A percentile compares a stretch with the other conserved stretches of the same genome.
Conservation (phyloP, 1,140 invertebrate species). For the Habropoda laboriosa region DNA sequence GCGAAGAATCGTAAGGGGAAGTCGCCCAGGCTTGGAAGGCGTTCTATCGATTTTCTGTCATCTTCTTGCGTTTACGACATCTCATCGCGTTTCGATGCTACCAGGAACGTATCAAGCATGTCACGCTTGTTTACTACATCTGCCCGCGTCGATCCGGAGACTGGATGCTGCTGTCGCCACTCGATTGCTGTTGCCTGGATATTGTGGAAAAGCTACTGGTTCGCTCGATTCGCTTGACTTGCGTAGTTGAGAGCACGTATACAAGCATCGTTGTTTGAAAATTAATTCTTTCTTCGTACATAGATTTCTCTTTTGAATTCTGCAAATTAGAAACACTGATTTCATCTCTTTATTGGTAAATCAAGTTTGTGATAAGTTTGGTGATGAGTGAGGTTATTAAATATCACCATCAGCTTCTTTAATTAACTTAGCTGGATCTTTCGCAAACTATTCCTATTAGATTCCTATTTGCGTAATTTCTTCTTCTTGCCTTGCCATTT, state of each 20-base stretch:
- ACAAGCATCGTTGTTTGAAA: background rate
- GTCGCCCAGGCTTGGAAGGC: conserved; percentile 58
- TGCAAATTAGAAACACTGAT: background rate
- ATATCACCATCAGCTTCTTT: background rate
- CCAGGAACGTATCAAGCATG: conserved; percentile 77
- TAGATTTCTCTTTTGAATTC: background rate
- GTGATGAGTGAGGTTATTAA: background rate
- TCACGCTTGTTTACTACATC: conserved; percentile 58
- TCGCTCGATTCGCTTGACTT: conserved; percentile 2
- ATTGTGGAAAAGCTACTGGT: conserved; percentile 44
- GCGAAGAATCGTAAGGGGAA: conserved; percentile 17
- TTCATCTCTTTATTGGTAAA: background rate
- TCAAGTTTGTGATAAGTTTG: too few species aligned
- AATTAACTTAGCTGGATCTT: background rate
- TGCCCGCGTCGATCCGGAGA: conserved; percentile 12
- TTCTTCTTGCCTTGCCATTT: background rate
- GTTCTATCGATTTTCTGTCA: conserved; percentile 80
- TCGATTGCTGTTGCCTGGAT: conserved; percentile 61
- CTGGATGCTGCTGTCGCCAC: conserved; percentile 15
- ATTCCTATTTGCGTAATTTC: background rate
- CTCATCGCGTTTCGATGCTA: conserved; percentile 79
- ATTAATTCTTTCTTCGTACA: background rate
- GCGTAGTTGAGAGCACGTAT: background rate
- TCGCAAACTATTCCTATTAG: background rate
- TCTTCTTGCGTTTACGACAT: conserved; percentile 80